These are phyloP conservation scores for Drosophila mayaguana DNA, from an alignment of 2,888 invertebrate genomes.

Conservation along the genomic window DNA sequence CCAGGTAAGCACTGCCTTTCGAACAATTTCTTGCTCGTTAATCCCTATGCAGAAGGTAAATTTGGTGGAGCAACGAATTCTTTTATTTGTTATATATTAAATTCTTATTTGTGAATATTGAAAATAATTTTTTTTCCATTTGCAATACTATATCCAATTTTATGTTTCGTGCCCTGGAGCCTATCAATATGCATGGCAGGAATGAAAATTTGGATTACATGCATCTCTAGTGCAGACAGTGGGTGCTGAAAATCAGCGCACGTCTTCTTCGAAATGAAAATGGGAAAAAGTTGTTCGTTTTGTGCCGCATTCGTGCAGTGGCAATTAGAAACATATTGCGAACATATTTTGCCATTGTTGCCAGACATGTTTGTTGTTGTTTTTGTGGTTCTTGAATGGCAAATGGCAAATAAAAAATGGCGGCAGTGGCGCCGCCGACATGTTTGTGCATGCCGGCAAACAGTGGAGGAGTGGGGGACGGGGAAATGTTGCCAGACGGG, in stretches of 20 bases:
- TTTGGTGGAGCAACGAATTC: neutral
- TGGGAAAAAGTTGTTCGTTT: constrained; percentile 34
- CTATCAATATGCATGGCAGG: constrained; percentile 43
- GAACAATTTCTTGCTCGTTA: neutral
- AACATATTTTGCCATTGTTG: constrained; percentile 38
- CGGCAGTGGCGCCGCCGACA: constrained; percentile 56
- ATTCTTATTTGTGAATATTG: neutral
- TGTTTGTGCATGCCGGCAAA: constrained; percentile 63
- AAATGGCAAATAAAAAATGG: constrained; percentile 56
- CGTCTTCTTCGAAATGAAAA: constrained; percentile 42
- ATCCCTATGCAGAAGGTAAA: constrained; percentile 7
- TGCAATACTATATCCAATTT: constrained; percentile 25
- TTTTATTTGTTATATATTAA: neutral
- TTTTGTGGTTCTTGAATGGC: constrained; percentile 21
- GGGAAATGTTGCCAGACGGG: constrained; percentile 24
- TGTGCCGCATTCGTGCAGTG: constrained; percentile 2
- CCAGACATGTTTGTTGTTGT: constrained; percentile 25
- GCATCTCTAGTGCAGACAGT: constrained; percentile 12
- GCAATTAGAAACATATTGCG: constrained; percentile 71
- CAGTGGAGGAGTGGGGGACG: constrained; percentile 10
- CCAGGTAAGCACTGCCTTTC: constrained; percentile 38
- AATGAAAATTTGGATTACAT: constrained; percentile 28
- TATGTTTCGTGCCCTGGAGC: neutral
- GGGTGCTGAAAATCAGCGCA: constrained; percentile 40
- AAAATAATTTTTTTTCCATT: neutral